These are phyloP conservation scores for Dorcus hopei DNA, from an alignment of 2,888 invertebrate genomes.

Conservation along the genomic window DNA sequence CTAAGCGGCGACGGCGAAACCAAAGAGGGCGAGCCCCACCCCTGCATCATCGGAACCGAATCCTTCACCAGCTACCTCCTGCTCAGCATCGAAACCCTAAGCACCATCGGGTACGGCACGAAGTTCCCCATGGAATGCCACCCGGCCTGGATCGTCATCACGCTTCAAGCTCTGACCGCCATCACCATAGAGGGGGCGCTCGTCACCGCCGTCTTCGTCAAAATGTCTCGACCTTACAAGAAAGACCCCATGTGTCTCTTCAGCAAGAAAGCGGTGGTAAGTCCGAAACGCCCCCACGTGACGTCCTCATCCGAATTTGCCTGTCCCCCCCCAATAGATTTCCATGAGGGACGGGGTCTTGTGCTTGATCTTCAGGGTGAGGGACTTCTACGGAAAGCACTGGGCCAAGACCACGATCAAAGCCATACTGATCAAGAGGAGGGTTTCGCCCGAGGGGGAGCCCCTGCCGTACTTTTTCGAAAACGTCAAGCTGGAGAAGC, in stretches of 20 bases:
- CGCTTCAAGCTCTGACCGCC: slow-evolving; percentile 35
- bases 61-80: slow-evolving; percentile 39
- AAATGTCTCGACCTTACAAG: slow-evolving; percentile 59
- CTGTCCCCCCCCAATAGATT: slow-evolving; percentile 26
- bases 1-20: slow-evolving; percentile 18
- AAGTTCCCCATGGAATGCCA: slow-evolving; percentile 38
- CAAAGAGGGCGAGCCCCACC: slow-evolving; percentile 9
- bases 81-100: slow-evolving; percentile 41
- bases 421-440: slow-evolving; percentile 63
- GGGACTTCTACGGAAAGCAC: slow-evolving; percentile 64
- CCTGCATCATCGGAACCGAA: slow-evolving; percentile 36
- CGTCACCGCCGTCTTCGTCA: slow-evolving; percentile 61
- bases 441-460: slow-evolving; percentile 63
- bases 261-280: slow-evolving; percentile 69
- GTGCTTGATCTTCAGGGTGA: slow-evolving; percentile 75
- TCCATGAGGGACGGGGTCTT: slow-evolving; percentile 56
- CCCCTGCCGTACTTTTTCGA: slow-evolving; percentile 69
- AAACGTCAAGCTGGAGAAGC: slow-evolving; percentile 63
- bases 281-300: slow-evolving; percentile 28
- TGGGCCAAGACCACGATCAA: slow-evolving; percentile 62
- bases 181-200: slow-evolving; percentile 43
- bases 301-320: neutral
- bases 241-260: slow-evolving; percentile 53
- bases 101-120: slow-evolving; percentile 40
- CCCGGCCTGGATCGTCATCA: slow-evolving; percentile 32